Base-by-base conservation (phyloP, 2,888 invertebrate genomes). In the Chalcosyrphus nemorum region DNA sequence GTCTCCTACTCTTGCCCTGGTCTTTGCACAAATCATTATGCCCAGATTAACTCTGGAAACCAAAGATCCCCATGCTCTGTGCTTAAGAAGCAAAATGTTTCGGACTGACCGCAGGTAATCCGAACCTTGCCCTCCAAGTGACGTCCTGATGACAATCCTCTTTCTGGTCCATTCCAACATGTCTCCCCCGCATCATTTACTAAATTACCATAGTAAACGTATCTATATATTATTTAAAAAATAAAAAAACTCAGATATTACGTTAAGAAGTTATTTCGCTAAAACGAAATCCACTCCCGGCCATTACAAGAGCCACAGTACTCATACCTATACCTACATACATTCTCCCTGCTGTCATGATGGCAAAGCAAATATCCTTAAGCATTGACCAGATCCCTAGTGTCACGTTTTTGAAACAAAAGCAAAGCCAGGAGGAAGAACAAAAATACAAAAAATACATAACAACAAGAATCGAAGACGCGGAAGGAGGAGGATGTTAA, bases 311-410 rank as follows among this genome's bases (percentile, higher is more conserved):
- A 19, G 57, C 75, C 65, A 57, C 74, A 65, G 17, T 17, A 45
- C 17, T 15, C 45, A 13, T 35, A 13, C 0, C 17, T 9, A 9
- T 11, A 7, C 29, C 15, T 15, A n/a, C 6, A 13, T 4, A 21
- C 21, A 0, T 5, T n/a, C 15, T 19, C 0, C 17, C 17, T 11
- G 13, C 15, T 57, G 35, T 43, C 45, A 45, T 43, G 43, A 54
- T 63, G 32, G 21, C 41, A 56, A 6, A 45, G 47, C 24, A 57
- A 75, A 61, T 63, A 54, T 63, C 54, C 74, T 52, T 35, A 65
- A 76, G 43, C 76, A 59, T 41, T 68, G 66, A 15, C 66, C 66
- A 66, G 52, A 75, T 76, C 68, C 66, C 59, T 59, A 7, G 61
- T 59, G 61, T 61, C 27, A 50, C 41, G 61, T 61, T 72, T 38